A percentile compares a stretch with the other conserved stretches of the same genome.
Evolutionary conservation across 2,113 vertebrate species (phyloP).

Genomic region (Dicentrarchus labrax): DNA sequence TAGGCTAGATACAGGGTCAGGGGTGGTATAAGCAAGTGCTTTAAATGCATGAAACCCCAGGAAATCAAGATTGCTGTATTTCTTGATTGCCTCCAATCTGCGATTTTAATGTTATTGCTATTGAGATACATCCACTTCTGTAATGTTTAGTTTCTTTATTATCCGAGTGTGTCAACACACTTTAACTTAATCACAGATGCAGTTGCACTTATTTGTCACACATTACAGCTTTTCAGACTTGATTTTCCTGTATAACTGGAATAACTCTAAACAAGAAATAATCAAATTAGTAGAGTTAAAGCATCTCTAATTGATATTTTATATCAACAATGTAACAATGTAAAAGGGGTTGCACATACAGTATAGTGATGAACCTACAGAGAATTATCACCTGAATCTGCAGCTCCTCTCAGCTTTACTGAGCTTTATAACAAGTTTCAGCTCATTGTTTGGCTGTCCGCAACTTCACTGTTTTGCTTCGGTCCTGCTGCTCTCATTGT

Average conservation of each 20-base stretch:
- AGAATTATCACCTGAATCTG: no score
- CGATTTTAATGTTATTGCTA: constrained; percentile 64
- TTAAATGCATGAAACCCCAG: constrained; percentile 81
- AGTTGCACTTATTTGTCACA: constrained; percentile 7
- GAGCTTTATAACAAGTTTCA: neutral
- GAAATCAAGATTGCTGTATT: constrained; percentile 57
- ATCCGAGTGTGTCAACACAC: neutral
- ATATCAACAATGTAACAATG: neutral
- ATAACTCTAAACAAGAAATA: neutral
- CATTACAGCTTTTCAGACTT: neutral
- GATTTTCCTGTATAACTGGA: neutral
- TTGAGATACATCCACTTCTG: constrained; percentile 40
- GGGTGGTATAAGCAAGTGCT: constrained; percentile 76
- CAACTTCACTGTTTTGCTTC: neutral
- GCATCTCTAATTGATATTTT: neutral
- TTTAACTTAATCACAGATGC: constrained; percentile 49
- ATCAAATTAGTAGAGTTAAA: neutral
- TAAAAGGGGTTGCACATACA: neutral
- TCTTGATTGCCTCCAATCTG: constrained; percentile 68
- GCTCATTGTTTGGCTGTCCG: neutral
- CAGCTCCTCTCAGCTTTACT: no score
- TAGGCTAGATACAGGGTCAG: constrained; percentile 58
- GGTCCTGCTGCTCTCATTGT: neutral
- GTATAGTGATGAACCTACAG: neutral
- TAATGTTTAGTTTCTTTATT: constrained; percentile 21